Evolutionary conservation across 2,888 invertebrate species (phyloP).

Genomic region (Drosophila rellima): DNA sequence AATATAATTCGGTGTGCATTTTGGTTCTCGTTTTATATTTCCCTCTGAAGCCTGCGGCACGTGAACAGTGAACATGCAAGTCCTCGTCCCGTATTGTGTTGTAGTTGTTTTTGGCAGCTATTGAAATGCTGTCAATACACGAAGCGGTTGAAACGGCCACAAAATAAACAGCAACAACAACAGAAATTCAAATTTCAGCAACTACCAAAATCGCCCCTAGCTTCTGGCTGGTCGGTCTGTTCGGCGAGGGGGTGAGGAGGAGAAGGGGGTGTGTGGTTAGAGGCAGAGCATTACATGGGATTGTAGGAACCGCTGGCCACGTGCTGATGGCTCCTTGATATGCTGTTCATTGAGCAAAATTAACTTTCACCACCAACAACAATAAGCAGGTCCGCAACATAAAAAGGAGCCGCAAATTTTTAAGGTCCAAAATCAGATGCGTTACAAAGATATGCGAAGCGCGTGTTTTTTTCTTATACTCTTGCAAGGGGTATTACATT

Average conservation of each 20-base stretch:
- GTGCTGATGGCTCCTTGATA: constrained; percentile 72
- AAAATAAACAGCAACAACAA: constrained; percentile 14
- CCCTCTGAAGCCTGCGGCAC: constrained; percentile 13
- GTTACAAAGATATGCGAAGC: constrained; percentile 50
- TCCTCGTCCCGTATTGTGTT: constrained; percentile 1
- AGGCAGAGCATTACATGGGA: constrained; percentile 1
- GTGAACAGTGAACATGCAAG: constrained; percentile 21
- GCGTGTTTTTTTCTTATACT: constrained; percentile 41
- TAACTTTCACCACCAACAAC: constrained; percentile 58
- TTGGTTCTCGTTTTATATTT: constrained; percentile 29
- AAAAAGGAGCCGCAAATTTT: constrained; percentile 28
- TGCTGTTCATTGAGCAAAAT: constrained; percentile 78
- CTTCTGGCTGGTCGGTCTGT: background rate
- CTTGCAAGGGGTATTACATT: background rate
- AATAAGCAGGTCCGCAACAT: constrained; percentile 13
- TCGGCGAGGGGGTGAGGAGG: background rate
- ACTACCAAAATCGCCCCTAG: constrained; percentile 17
- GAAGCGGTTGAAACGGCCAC: constrained; percentile 27
- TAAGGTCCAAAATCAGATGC: constrained; percentile 40
- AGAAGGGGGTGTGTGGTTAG: background rate
- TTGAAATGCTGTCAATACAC: constrained; percentile 60
- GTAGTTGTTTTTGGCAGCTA: constrained; percentile 27
- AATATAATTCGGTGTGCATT: constrained; percentile 26
- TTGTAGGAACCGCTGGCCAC: constrained; percentile 44
- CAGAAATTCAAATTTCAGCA: constrained; percentile 62